Conservation (phyloP, 2,113 vertebrate genomes). For the Dascyllus trimaculatus region DNA sequence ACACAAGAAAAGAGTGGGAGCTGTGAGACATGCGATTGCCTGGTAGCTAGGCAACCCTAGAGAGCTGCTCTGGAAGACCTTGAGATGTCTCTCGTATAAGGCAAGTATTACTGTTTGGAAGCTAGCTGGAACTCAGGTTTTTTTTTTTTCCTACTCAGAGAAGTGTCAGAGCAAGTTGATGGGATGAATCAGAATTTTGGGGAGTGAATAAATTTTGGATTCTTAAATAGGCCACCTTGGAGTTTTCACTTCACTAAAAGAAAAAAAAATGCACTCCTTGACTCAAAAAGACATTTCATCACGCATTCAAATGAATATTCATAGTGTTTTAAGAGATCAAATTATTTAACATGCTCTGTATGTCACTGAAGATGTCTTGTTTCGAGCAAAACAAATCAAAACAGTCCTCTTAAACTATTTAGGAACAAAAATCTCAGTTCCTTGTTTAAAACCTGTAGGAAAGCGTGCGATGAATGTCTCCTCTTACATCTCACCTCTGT, state of each 20-base stretch:
- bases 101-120: constrained; percentile 57
- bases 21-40: constrained; percentile 71
- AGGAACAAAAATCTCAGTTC: not conserved
- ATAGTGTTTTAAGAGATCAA: not conserved
- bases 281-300: constrained; percentile 12
- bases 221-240: constrained; percentile 49
- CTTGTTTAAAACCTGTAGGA: constrained; percentile 15
- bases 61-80: constrained; percentile 80
- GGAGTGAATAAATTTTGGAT: constrained; percentile 40
- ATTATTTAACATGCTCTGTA: not conserved
- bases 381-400: not conserved
- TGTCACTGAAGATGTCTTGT: too few species aligned
- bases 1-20: constrained; percentile 70
- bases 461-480: not conserved
- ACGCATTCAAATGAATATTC: constrained; percentile 4
- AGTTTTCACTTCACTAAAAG: constrained; percentile 21
- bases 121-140: constrained; percentile 26
- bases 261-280: not conserved
- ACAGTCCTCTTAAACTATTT: not conserved
- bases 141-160: constrained; percentile 4
- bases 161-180: constrained; percentile 53
- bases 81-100: constrained; percentile 73
- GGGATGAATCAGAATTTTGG: constrained; percentile 54
- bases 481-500: constrained; percentile 50
- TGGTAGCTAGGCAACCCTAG: constrained; percentile 83